Evolutionary conservation across 2,113 vertebrate genomes (phyloP).

Genomic region (Ellobius talpinus): DNA sequence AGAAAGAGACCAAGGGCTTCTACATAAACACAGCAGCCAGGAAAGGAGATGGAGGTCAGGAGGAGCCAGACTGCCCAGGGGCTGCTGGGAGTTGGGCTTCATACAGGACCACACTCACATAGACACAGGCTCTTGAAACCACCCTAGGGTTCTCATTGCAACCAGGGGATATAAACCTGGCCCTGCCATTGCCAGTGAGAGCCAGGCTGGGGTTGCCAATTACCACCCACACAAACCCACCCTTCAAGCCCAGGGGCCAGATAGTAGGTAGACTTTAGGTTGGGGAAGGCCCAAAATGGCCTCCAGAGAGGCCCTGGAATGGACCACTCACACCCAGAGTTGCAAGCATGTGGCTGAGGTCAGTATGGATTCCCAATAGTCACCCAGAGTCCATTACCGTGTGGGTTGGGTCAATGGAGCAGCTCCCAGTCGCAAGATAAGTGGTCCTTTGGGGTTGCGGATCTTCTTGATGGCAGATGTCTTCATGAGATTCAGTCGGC

Average conservation of each 20-base stretch:
- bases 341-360: background rate
- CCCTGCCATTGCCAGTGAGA: background rate
- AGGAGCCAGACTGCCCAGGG: background rate
- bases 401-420: conserved; percentile 90
- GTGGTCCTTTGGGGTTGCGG: conserved; percentile 89
- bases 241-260: background rate
- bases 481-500: conserved; percentile 93
- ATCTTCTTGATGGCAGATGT: conserved; percentile 94
- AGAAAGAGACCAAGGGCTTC: background rate
- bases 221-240: background rate
- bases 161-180: background rate
- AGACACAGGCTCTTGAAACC: background rate
- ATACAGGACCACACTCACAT: rapidly evolving
- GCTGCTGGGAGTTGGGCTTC: background rate
- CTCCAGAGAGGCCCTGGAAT: background rate
- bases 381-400: conserved; percentile 86
- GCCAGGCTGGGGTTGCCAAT: background rate
- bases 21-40: background rate
- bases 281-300: background rate
- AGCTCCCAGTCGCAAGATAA: conserved; percentile 93
- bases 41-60: background rate
- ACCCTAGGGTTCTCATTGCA: background rate
- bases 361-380: background rate
- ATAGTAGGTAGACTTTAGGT: background rate
- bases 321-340: background rate